Conservation (phyloP, 2,888 invertebrate species). For the Eupithecia pulchellata region DNA sequence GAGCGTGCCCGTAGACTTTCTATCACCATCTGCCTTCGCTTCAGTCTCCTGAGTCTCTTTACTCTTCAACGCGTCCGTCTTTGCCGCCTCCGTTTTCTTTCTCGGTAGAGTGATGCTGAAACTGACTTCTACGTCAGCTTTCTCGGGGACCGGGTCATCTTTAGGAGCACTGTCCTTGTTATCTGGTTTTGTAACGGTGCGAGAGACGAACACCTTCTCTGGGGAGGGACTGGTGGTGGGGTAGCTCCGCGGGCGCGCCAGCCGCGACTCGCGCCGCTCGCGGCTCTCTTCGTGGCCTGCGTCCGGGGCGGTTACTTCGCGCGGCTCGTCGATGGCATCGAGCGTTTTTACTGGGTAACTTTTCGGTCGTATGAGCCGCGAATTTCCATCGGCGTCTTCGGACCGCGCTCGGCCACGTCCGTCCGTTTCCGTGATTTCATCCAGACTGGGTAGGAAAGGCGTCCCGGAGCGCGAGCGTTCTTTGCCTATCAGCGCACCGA, state of each 20-base stretch:
- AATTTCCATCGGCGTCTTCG: constrained; percentile 66
- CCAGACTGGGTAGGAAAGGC: constrained; percentile 81
- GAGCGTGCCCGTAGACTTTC: constrained; percentile 53
- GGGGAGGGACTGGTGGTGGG: constrained; percentile 80
- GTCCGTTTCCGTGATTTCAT: constrained; percentile 74
- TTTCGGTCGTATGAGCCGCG: constrained; percentile 82
- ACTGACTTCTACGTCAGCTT: constrained; percentile 77
- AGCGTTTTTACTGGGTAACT: constrained; percentile 84
- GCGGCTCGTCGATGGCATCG: constrained; percentile 64
- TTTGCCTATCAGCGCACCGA: constrained; percentile 60
- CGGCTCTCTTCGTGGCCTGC: constrained; percentile 49
- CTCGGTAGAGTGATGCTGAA: constrained; percentile 78
- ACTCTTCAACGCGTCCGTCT: constrained; percentile 54
- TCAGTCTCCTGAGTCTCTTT: constrained; percentile 49
- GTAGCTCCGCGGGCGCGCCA: constrained; percentile 86
- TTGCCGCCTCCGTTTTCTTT: constrained; percentile 57
- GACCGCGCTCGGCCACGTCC: constrained; percentile 54
- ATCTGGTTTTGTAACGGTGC: constrained; percentile 62
- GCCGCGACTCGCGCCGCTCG: constrained; percentile 72
- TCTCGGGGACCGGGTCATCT: constrained; percentile 55
- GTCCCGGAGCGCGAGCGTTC: constrained; percentile 80
- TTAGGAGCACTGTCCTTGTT: constrained; percentile 53
- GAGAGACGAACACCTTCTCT: constrained; percentile 70
- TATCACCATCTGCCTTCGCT: constrained; percentile 47
- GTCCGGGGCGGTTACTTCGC: constrained; percentile 53